Evolutionary conservation across 2,888 invertebrate species (phyloP).

Genomic region (Vannuccia rotundouncinata): DNA sequence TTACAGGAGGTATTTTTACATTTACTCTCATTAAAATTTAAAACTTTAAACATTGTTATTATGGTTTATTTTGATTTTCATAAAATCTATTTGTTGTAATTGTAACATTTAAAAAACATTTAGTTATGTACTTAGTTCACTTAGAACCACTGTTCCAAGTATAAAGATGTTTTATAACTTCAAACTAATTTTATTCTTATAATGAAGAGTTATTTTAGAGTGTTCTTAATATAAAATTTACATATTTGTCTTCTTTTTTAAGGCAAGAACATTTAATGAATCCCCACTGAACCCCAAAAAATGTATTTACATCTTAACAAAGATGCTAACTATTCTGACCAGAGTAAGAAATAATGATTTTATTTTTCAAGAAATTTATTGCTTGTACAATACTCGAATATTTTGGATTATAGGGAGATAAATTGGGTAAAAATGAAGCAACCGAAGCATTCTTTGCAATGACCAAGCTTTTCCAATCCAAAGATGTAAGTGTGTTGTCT

Average conservation of each 20-base stretch:
- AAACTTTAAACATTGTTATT: constrained; percentile 25
- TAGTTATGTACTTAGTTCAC: too few species aligned
- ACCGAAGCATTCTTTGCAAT: constrained; percentile 98
- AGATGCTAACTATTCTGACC: constrained; percentile 78
- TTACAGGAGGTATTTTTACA: constrained; percentile 69
- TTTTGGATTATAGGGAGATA: constrained; percentile 66
- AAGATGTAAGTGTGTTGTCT: constrained; percentile 65
- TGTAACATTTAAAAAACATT: too few species aligned
- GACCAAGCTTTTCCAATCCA: constrained; percentile 95
- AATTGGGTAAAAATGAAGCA: constrained; percentile 83
- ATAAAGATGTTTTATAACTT: too few species aligned
- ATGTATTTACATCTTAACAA: constrained; percentile 89
- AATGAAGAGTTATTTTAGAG: too few species aligned
- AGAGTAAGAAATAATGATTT: constrained; percentile 45
- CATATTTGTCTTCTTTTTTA: constrained; percentile 41
- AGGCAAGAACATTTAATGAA: constrained; percentile 89
- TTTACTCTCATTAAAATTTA: constrained; percentile 25
- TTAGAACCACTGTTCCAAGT: too few species aligned
- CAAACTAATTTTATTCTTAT: too few species aligned
- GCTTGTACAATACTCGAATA: not conserved
- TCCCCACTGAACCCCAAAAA: constrained; percentile 92
- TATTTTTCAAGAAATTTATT: not conserved
- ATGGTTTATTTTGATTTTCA: not conserved
- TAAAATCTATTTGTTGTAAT: too few species aligned
- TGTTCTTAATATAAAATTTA: constrained; percentile 12